These are phyloP conservation scores for Pachyseris speciosa DNA, from an alignment of 64 coral and sea anemone species.

Conservation along the genomic window DNA sequence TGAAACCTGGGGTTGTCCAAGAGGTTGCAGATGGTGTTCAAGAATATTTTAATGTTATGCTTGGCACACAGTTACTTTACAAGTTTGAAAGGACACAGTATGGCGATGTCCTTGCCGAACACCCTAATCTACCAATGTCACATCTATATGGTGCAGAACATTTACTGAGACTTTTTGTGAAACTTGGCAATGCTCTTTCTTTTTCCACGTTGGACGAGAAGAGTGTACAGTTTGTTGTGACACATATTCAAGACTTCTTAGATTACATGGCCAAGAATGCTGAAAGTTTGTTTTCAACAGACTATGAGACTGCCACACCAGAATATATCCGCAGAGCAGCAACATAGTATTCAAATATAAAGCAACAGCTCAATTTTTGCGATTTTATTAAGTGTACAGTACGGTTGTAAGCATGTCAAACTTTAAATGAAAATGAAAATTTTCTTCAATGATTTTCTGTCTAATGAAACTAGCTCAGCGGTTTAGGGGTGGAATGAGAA, in stretches of 20 bases:
- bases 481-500: too few species aligned
- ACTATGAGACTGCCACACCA: slow-evolving; percentile 97
- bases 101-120: slow-evolving; percentile 86
- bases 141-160: slow-evolving; percentile 99
- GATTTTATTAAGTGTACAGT: too few species aligned
- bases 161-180: slow-evolving; percentile 94
- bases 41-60: slow-evolving; percentile 99
- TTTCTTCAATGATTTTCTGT: too few species aligned
- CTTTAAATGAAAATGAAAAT: too few species aligned
- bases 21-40: slow-evolving; percentile 98
- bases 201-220: slow-evolving; percentile 98
- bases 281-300: slow-evolving; percentile 94
- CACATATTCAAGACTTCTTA: slow-evolving; percentile 94
- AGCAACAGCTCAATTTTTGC: too few species aligned
- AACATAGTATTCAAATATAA: slow-evolving; percentile 32
- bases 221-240: slow-evolving; percentile 92
- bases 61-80: slow-evolving; percentile 96
- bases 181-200: slow-evolving; percentile 94
- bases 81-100: slow-evolving; percentile 99
- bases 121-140: slow-evolving; percentile 87
- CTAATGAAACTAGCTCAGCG: too few species aligned
- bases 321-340: slow-evolving; percentile 96
- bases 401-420: too few species aligned
- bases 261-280: slow-evolving; percentile 82
- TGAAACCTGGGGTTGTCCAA: slow-evolving; percentile 92